Conservation (phyloP, 2,113 vertebrate genomes). For the Pristiophorus japonicus region DNA sequence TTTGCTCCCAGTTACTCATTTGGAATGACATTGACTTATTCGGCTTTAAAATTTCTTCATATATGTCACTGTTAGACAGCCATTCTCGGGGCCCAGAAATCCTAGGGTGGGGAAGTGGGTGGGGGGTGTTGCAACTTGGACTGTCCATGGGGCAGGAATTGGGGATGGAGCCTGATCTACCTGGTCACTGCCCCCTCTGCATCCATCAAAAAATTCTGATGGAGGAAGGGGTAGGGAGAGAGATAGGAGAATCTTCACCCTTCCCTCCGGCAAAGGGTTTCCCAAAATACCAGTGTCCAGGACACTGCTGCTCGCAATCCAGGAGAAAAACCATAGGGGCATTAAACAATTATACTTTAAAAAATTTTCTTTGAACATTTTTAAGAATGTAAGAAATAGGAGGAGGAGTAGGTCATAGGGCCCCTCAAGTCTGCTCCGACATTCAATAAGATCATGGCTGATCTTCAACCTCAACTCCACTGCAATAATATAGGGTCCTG, state of each 20-base stretch:
- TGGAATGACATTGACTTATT: neutral
- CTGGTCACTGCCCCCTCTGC: no score
- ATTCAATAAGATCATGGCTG: no score
- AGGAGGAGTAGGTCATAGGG: no score
- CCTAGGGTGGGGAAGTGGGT: neutral
- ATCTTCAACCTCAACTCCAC: no score
- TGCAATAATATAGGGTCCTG: no score
- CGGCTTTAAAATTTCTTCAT: neutral
- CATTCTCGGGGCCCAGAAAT: neutral
- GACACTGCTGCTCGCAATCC: no score
- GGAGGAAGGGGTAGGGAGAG: no score
- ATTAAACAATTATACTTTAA: neutral
- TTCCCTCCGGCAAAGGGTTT: neutral
- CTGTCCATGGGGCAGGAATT: neutral
- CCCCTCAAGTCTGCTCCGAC: no score
- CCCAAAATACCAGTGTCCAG: neutral
- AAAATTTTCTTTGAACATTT: neutral
- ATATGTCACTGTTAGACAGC: neutral
- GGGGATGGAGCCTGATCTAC: no score
- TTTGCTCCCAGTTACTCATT: neutral
- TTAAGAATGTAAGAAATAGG: neutral
- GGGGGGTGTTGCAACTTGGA: neutral
- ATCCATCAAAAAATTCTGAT: neutral
- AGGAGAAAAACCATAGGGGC: neutral
- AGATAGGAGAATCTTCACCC: neutral